Conservation (phyloP, 2,888 invertebrate species). For the Volucella zonaria region DNA sequence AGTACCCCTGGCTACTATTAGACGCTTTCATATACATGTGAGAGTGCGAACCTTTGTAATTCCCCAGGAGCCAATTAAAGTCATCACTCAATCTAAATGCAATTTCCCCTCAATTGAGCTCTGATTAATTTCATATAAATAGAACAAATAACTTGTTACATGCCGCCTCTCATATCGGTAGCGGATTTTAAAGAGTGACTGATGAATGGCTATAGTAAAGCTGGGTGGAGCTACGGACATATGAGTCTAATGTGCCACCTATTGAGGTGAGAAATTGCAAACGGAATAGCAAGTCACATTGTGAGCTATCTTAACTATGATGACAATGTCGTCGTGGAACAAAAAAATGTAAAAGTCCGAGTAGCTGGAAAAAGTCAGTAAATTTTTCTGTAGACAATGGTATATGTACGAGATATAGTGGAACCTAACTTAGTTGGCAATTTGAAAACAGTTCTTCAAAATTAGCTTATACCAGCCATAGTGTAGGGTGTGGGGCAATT, state of each 20-base stretch:
- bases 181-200: no score
- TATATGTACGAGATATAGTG: no score
- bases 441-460: no score
- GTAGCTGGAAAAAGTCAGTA: background rate
- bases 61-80: constrained; percentile 64
- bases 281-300: constrained; percentile 48
- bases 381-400: background rate
- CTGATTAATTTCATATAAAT: constrained; percentile 71
- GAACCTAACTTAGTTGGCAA: no score
- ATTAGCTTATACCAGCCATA: background rate
- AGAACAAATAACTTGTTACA: constrained; percentile 70
- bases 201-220: no score
- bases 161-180: constrained; percentile 36
- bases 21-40: background rate
- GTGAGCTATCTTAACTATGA: constrained; percentile 44
- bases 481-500: no score
- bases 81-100: constrained; percentile 72
- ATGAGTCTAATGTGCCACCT: constrained; percentile 52
- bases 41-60: constrained; percentile 57
- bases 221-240: background rate
- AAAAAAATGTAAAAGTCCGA: background rate
- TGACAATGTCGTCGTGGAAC: constrained; percentile 2
- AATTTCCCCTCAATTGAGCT: constrained; percentile 71
- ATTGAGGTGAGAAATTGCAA: constrained; percentile 58
- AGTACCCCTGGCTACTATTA: background rate